A percentile compares a stretch with the other conserved stretches of the same genome.
These are phyloP conservation scores for Nomada ferruginata DNA, from an alignment of 2,888 invertebrate species.

Conservation along the genomic window DNA sequence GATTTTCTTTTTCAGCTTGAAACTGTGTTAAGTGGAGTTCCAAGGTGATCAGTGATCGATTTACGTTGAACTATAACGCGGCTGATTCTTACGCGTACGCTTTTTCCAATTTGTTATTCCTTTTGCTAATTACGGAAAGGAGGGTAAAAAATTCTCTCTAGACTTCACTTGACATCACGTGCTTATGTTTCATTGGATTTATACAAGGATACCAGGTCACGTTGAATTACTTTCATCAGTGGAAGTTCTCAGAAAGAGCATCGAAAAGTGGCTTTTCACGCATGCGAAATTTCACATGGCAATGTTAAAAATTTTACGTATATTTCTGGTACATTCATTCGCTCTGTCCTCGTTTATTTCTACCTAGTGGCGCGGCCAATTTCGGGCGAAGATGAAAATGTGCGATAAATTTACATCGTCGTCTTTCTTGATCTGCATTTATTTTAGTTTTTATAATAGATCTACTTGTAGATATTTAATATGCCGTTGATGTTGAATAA, in stretches of 20 bases:
- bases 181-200: constrained; percentile 25
- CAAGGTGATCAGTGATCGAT: constrained; percentile 5
- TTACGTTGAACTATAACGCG: background rate
- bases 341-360: too few species aligned
- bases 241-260: constrained; percentile 15
- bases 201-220: constrained; percentile 8
- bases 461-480: background rate
- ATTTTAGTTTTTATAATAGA: background rate
- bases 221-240: constrained; percentile 24
- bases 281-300: background rate
- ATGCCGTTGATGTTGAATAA: background rate
- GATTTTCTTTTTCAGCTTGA: background rate
- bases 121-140: background rate
- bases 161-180: background rate
- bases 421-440: too few species aligned
- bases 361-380: too few species aligned
- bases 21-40: constrained; percentile 1
- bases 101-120: background rate
- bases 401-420: background rate
- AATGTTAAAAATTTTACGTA: background rate
- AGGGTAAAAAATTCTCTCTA: constrained; percentile 12
- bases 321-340: background rate
- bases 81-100: background rate
- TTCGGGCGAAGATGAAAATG: too few species aligned
- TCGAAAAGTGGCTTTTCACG: constrained; percentile 12